A percentile compares a stretch with the other conserved stretches of the same genome.
Conservation (phyloP, 2,888 invertebrate species). For the Girardia tigrina region DNA sequence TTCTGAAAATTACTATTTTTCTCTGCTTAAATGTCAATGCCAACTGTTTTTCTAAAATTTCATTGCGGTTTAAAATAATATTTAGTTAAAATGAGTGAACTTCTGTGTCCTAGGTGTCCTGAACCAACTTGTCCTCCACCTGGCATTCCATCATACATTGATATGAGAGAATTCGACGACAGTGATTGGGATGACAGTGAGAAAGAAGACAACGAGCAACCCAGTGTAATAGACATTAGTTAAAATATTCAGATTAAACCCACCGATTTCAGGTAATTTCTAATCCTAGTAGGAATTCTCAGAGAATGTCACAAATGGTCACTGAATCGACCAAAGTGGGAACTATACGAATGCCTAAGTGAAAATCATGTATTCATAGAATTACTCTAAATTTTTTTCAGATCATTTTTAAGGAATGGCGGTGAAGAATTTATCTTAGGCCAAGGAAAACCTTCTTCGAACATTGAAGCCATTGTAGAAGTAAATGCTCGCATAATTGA, state of each 20-base stretch:
- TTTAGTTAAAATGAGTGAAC: too few relatives aligned
- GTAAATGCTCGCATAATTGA: too few relatives aligned
- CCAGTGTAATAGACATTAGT: too few relatives aligned
- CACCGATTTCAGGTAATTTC: neutral
- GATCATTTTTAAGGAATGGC: conserved; percentile 28
- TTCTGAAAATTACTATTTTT: too few relatives aligned
- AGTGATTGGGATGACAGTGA: conserved; percentile 10
- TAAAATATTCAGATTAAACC: too few relatives aligned
- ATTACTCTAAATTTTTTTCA: neutral
- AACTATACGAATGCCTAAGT: conserved; percentile 6
- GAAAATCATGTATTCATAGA: neutral
- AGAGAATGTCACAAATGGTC: neutral
- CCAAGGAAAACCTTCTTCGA: neutral
- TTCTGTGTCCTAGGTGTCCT: too few relatives aligned
- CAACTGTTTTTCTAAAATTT: too few relatives aligned
- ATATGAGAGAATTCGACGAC: conserved; percentile 12
- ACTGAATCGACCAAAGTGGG: neutral
- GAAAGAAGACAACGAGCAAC: neutral
- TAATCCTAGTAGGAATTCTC: neutral
- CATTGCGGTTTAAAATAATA: too few relatives aligned
- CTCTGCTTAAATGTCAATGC: too few relatives aligned
- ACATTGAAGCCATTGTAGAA: neutral
- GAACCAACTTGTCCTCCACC: conserved; percentile 6
- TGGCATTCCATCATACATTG: neutral
- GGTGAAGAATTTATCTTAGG: conserved; percentile 30